Evolutionary conservation across 2,888 invertebrate genomes (phyloP), one percentile per base, ranked within the genome.

Genomic region (Operophtera brumata): DNA sequence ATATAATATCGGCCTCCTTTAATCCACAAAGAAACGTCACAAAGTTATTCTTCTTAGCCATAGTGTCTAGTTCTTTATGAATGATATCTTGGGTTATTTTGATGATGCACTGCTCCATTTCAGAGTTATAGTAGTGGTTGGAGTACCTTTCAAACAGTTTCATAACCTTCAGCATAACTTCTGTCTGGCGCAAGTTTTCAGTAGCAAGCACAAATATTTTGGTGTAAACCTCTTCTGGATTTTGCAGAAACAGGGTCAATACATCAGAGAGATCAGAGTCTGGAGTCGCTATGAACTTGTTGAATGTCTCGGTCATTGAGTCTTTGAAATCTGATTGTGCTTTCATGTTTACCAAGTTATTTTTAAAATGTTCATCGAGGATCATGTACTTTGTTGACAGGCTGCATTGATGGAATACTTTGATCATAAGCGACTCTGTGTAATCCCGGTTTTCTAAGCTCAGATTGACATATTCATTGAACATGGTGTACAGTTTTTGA

Each of bases 151-250:
- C 68, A 41, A 89, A 62, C 48, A 78, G 64, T 48, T 71, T 72
- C 71, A 87, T 81, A 7, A 78, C 66, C 59, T 74, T 77, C 7
- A 81, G 46, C 86, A 89, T 88, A 13, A 86, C 78, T 20, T 79
- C 69, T 37, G 71, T 67, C 65, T 87, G 82, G 36, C 80, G 77
- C 6, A 51, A 36, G 55, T 82, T 87, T 59, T 86, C 83, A 48
- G 75, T 55, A 8, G 86, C 86, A 14, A 82, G 62, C 28, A 54
- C 62, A 61, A 86, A 84, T 66, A 87, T 79, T 70, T 79, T 86
- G 7, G 45, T 61, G 49, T 72, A 86, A 6, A 84, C 78, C 58
- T 74, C 61, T 42, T 66, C 69, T 1, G 90, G 90, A 58, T 77
- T 86, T 65, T 88, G 89, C 8, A 87, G 50, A 59, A 90, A 89